phyloP scores from a whole-genome alignment of 2,888 invertebrate genomes.

The Drosophila emarginata region DNA sequence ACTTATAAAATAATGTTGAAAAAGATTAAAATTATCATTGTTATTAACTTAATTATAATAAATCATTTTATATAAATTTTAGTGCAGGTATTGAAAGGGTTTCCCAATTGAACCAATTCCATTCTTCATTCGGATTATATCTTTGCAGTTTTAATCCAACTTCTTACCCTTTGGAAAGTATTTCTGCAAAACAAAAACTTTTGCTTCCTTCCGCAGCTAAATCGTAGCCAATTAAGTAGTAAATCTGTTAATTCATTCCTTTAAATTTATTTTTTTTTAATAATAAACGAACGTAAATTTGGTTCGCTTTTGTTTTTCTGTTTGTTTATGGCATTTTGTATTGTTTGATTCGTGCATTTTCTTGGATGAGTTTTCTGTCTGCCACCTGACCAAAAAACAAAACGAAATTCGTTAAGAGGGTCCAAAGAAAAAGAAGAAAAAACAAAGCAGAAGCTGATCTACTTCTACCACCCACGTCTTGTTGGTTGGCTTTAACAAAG shows the following conservation, averaged over 20 bases:
- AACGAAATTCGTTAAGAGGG: conserved; percentile 8
- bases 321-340: conserved; percentile 3
- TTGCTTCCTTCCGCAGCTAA: neutral
- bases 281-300: neutral
- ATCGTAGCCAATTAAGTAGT: conserved; percentile 1
- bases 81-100: too few species aligned
- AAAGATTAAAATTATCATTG: too few species aligned
- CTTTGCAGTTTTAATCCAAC: too few species aligned
- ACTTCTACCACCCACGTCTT: conserved; percentile 5
- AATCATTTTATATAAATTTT: too few species aligned
- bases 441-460: conserved; percentile 26
- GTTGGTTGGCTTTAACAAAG: conserved; percentile 33
- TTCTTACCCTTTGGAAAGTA: too few species aligned
- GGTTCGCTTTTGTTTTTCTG: conserved; percentile 12
- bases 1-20: too few species aligned
- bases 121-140: too few species aligned
- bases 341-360: neutral
- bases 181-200: neutral
- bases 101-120: too few species aligned
- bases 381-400: conserved; percentile 41
- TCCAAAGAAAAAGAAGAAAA: neutral
- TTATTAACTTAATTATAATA: too few species aligned
- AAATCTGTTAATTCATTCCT: conserved; percentile 8
- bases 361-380: conserved; percentile 23
- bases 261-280: conserved; percentile 8